These are phyloP conservation scores for Bombus superbus DNA, from an alignment of 1,140 invertebrate genomes.

Conservation along the genomic window DNA sequence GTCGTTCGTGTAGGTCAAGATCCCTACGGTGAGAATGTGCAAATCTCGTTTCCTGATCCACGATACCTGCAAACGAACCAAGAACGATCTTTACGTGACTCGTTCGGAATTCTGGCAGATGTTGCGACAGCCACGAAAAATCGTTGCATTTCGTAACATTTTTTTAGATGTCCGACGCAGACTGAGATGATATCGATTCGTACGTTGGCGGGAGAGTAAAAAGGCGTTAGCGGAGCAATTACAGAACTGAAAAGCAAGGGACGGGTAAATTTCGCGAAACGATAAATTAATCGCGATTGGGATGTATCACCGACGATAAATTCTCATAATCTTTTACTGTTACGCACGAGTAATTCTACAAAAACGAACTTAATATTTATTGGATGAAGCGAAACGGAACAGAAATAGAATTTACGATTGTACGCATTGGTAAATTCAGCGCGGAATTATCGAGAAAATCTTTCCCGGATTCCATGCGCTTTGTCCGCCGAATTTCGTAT, in stretches of 20 bases:
- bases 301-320: constrained; percentile 27
- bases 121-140: no score
- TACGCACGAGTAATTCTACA: constrained; percentile 37
- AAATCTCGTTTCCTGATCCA: constrained; percentile 90
- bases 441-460: constrained; percentile 49
- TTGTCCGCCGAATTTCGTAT: constrained; percentile 31
- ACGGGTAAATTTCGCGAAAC: not conserved
- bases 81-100: not conserved
- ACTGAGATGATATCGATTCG: no score
- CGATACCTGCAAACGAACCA: constrained; percentile 84
- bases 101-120: no score
- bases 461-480: constrained; percentile 19
- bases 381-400: constrained; percentile 31
- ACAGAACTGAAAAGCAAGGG: not conserved
- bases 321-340: constrained; percentile 29
- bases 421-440: constrained; percentile 42
- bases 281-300: constrained; percentile 1
- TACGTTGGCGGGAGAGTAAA: no score
- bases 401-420: constrained; percentile 36
- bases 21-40: constrained; percentile 89
- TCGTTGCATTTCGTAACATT: no score
- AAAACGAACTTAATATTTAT: constrained; percentile 43
- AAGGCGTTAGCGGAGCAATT: not conserved
- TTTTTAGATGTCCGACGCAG: no score
- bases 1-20: constrained; percentile 90